These are phyloP conservation scores for Matsumurasca onukii DNA, from an alignment of 1,140 invertebrate species.

Conservation along the genomic window DNA sequence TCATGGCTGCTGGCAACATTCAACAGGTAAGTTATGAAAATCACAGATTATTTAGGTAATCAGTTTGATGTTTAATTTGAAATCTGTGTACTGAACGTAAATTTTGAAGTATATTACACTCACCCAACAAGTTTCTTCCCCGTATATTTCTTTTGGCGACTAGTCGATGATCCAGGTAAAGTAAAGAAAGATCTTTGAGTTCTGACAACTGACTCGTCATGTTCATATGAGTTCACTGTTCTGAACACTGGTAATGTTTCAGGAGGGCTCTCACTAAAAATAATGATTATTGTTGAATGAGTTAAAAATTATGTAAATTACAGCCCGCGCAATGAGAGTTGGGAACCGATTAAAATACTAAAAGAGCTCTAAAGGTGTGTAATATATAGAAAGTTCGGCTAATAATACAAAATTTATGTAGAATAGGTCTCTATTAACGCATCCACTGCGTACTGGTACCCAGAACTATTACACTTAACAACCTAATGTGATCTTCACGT, in stretches of 20 bases:
- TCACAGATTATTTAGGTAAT: neutral
- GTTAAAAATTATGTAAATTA: too few relatives aligned
- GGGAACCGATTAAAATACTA: too few relatives aligned
- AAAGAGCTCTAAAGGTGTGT: too few relatives aligned
- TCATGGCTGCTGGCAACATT: neutral
- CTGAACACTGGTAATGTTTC: neutral
- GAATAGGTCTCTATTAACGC: too few relatives aligned
- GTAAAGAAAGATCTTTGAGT: constrained; percentile 30
- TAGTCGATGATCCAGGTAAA: constrained; percentile 27
- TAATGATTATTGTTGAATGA: too few relatives aligned
- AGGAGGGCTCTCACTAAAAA: neutral
- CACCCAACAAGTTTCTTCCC: constrained; percentile 38
- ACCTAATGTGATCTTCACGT: too few relatives aligned
- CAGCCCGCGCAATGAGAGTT: too few relatives aligned
- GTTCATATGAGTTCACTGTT: neutral
- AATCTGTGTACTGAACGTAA: neutral
- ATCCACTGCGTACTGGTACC: too few relatives aligned
- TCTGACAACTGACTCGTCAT: neutral
- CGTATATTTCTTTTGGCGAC: constrained; percentile 29
- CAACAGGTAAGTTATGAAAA: neutral
- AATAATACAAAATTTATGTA: too few relatives aligned
- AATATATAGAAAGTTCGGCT: too few relatives aligned
- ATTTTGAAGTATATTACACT: constrained; percentile 20
- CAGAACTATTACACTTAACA: too few relatives aligned
- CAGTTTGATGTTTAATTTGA: constrained; percentile 6